Percentiles rank a stretch among this genome's conserved stretches.
phyloP scores from a whole-genome alignment of 2,797 vertebrate species.

The Ficedula albicollis region DNA sequence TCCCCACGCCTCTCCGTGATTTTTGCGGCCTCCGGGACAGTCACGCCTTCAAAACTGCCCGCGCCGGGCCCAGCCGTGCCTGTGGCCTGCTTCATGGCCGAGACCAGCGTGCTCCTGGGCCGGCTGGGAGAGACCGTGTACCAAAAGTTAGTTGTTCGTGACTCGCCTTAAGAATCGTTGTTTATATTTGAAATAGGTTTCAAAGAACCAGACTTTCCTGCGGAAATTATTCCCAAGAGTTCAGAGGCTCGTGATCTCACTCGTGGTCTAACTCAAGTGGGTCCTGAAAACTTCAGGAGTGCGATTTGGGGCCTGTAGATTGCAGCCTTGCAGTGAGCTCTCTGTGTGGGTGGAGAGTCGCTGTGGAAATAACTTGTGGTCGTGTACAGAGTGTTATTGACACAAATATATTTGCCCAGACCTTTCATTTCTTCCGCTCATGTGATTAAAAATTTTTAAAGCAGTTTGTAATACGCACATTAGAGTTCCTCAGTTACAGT shows the following conservation, averaged over 20 bases:
- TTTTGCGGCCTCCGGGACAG: background rate
- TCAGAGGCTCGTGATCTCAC: background rate
- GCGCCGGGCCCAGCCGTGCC: background rate
- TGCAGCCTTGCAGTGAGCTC: background rate
- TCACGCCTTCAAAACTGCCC: background rate
- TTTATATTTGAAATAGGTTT: background rate
- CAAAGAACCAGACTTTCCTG: background rate
- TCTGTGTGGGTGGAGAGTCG: background rate
- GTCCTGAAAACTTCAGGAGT: accelerated
- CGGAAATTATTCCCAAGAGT: background rate
- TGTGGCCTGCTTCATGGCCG: background rate
- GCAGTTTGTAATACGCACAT: background rate
- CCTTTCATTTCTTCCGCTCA: background rate
- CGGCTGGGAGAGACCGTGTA: background rate
- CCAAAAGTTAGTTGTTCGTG: background rate
- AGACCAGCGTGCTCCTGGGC: background rate
- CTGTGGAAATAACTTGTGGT: background rate
- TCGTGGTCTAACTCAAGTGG: accelerated
- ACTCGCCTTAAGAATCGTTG: too few relatives aligned
- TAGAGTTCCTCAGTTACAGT: background rate
- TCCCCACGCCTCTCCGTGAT: background rate
- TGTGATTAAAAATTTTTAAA: accelerated
- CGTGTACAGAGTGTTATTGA: accelerated
- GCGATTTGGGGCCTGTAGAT: accelerated
- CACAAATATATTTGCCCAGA: accelerated